These are phyloP conservation scores for Orcinus orca DNA, from an alignment of 2,113 vertebrate genomes.

Conservation along the genomic window DNA sequence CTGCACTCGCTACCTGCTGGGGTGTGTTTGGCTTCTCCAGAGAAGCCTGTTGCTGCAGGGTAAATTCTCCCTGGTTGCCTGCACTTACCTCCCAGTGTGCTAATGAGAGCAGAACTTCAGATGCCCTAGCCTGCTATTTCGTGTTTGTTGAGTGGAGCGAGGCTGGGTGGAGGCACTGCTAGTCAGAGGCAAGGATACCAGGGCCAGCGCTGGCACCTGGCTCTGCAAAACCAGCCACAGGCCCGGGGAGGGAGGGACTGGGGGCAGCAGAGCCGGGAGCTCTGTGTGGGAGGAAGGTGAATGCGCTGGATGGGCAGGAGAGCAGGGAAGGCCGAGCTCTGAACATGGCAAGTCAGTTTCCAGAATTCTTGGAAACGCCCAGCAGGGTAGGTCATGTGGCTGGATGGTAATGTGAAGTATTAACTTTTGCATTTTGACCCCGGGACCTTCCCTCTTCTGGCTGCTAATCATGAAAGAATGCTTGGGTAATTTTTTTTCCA, in stretches of 20 bases:
- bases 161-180: constrained; percentile 27
- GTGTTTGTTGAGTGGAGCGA: constrained; percentile 52
- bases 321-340: neutral
- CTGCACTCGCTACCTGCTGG: constrained; percentile 65
- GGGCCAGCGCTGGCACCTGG: neutral
- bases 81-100: constrained; percentile 69
- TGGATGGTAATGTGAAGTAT: neutral
- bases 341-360: neutral
- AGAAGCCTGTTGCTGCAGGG: constrained; percentile 65
- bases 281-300: neutral
- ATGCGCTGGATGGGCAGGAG: neutral
- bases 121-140: constrained; percentile 63
- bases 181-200: neutral
- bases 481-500: neutral
- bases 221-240: neutral
- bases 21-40: constrained; percentile 58
- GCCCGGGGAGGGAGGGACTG: neutral
- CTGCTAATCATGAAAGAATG: neutral
- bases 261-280: neutral
- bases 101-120: constrained; percentile 67
- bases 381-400: neutral
- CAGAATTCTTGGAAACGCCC: neutral
- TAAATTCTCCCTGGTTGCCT: constrained; percentile 70
- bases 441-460: neutral
- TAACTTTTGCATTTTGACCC: constrained; percentile 19